Evolutionary conservation across 1,140 invertebrate genomes (phyloP).

Genomic region (Euura lappo): DNA sequence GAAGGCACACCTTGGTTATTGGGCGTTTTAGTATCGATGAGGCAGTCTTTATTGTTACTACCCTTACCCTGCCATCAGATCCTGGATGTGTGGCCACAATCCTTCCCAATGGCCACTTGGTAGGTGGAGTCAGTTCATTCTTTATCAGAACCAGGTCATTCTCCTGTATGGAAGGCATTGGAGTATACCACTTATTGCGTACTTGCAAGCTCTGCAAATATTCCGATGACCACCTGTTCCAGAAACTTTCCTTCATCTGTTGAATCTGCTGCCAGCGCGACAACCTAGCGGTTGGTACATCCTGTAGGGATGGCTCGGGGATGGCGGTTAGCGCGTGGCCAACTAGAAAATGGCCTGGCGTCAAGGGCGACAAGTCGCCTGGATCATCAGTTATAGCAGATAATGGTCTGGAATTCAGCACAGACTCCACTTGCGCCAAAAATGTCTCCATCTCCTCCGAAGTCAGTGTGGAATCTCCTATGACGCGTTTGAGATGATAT

Average conservation of each 20-base stretch:
- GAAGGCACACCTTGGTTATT: no score
- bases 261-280: conserved; percentile 6
- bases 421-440: conserved; percentile 6
- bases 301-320: not conserved
- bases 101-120: not conserved
- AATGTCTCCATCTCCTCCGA: not conserved
- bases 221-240: conserved; percentile 8
- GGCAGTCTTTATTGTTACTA: not conserved
- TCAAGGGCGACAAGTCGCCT: not conserved
- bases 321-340: not conserved
- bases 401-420: conserved; percentile 20
- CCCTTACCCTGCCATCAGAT: not conserved
- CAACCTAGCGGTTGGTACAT: not conserved
- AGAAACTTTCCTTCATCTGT: not conserved
- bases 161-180: not conserved
- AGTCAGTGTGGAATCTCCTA: not conserved
- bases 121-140: not conserved
- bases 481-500: not conserved
- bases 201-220: conserved; percentile 6
- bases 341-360: not conserved
- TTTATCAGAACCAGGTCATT: not conserved
- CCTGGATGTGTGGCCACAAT: not conserved
- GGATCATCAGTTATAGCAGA: not conserved
- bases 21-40: not conserved
- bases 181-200: not conserved